A percentile compares a stretch with the other conserved stretches of the same genome.
phyloP scores from a whole-genome alignment of 2,888 invertebrate species.

The Ophioninae sp. region DNA sequence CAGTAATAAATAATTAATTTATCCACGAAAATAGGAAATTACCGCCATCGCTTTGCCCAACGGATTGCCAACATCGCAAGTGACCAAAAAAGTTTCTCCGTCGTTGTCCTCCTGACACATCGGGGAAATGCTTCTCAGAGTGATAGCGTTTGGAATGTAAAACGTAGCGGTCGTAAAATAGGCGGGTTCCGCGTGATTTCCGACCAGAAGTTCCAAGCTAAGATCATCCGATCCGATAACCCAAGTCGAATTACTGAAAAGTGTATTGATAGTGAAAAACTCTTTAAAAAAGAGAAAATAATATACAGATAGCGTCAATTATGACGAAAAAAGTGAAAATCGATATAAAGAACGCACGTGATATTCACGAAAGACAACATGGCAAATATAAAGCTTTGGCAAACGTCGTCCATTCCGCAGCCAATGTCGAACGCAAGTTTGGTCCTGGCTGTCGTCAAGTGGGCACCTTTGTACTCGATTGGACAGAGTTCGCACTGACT shows the following conservation, averaged over 20 bases:
- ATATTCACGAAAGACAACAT: constrained; percentile 35
- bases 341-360: constrained; percentile 1
- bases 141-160: constrained; percentile 67
- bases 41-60: constrained; percentile 66
- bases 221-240: constrained; percentile 73
- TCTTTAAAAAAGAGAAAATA: not conserved
- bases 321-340: not conserved
- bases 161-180: constrained; percentile 69
- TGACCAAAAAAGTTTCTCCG: constrained; percentile 56
- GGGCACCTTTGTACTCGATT: constrained; percentile 62
- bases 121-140: constrained; percentile 69
- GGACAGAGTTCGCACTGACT: constrained; percentile 54
- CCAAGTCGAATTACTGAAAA: constrained; percentile 67
- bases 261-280: not conserved
- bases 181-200: constrained; percentile 73
- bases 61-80: constrained; percentile 72
- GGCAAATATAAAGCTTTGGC: constrained; percentile 62
- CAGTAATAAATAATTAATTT: not conserved
- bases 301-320: no score
- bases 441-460: constrained; percentile 52
- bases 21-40: not conserved
- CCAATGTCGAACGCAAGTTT: constrained; percentile 71
- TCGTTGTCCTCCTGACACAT: constrained; percentile 68
- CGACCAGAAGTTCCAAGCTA: constrained; percentile 65
- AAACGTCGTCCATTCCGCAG: constrained; percentile 72